Conservation (phyloP, 2,888 invertebrate species). For the Galerucella pusilla region DNA sequence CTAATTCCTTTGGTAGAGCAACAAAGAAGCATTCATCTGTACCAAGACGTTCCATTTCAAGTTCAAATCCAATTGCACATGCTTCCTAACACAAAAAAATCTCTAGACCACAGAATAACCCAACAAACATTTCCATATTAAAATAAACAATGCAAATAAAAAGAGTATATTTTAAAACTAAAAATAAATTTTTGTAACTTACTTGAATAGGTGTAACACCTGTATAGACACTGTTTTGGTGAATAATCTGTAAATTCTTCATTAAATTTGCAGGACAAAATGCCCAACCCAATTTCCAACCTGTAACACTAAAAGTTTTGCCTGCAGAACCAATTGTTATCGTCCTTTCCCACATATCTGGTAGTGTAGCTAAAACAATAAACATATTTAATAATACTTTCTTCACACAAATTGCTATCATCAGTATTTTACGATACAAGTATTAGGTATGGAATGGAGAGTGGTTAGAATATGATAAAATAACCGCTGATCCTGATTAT, state of each 20-base stretch:
- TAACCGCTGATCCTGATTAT: no score
- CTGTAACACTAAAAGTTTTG: slow-evolving; percentile 97
- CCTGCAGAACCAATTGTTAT: slow-evolving; percentile 97
- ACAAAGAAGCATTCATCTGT: slow-evolving; percentile 86
- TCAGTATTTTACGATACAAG: no score
- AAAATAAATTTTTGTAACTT: slow-evolving; percentile 25
- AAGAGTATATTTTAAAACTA: background rate
- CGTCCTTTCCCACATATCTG: slow-evolving; percentile 98
- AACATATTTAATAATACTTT: slow-evolving; percentile 1
- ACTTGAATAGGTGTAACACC: slow-evolving; percentile 89
- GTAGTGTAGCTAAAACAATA: slow-evolving; percentile 77
- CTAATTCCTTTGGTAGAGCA: slow-evolving; percentile 78
- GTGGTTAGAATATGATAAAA: no score
- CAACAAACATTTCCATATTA: no score
- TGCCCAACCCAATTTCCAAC: slow-evolving; percentile 98
- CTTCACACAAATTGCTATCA: background rate
- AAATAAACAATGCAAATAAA: slow-evolving; percentile 4
- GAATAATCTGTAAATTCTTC: slow-evolving; percentile 84
- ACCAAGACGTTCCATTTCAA: slow-evolving; percentile 78
- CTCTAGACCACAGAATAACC: no score
- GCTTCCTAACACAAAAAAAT: slow-evolving; percentile 76
- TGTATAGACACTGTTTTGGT: slow-evolving; percentile 95
- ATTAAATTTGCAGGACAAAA: slow-evolving; percentile 88
- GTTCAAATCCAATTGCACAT: slow-evolving; percentile 88
- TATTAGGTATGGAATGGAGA: no score